Evolutionary conservation across 2,888 invertebrate genomes (phyloP).

Genomic region (Sarcophaga rosellei): DNA sequence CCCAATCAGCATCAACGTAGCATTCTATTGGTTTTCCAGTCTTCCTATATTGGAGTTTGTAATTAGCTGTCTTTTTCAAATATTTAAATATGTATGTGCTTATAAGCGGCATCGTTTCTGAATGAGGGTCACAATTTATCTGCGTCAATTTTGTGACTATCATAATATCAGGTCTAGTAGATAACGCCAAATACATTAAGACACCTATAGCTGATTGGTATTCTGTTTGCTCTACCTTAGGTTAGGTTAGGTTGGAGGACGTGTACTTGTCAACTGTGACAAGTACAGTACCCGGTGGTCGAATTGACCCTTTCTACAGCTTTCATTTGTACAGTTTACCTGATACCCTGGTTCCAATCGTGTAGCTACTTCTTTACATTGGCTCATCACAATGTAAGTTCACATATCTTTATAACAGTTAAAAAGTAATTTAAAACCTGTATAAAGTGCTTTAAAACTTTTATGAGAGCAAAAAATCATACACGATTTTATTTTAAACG

Average conservation of each 20-base stretch:
- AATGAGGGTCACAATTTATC: constrained; percentile 56
- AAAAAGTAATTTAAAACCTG: too few relatives aligned
- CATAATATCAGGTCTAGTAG: constrained; percentile 64
- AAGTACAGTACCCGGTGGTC: too few relatives aligned
- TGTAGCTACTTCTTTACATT: constrained; percentile 6
- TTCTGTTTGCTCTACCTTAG: neutral
- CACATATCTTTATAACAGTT: too few relatives aligned
- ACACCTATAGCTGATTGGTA: constrained; percentile 50
- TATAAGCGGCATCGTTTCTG: constrained; percentile 58
- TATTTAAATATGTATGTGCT: too few relatives aligned
- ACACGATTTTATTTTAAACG: too few relatives aligned
- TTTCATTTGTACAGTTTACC: neutral
- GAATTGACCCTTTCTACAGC: constrained; percentile 27
- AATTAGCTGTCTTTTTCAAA: constrained; percentile 32
- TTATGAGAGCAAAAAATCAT: too few relatives aligned
- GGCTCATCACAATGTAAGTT: too few relatives aligned
- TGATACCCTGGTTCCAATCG: constrained; percentile 10
- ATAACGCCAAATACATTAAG: constrained; percentile 66
- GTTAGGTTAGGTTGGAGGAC: too few relatives aligned
- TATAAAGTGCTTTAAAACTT: too few relatives aligned
- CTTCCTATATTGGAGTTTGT: constrained; percentile 38
- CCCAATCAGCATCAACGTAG: constrained; percentile 30
- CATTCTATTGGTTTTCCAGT: constrained; percentile 37
- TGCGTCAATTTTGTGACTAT: constrained; percentile 59
- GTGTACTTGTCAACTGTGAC: too few relatives aligned